A percentile compares a stretch with the other conserved stretches of the same genome.
These are phyloP conservation scores for Caretta caretta DNA, from an alignment of 2,113 vertebrate genomes.

Conservation along the genomic window DNA sequence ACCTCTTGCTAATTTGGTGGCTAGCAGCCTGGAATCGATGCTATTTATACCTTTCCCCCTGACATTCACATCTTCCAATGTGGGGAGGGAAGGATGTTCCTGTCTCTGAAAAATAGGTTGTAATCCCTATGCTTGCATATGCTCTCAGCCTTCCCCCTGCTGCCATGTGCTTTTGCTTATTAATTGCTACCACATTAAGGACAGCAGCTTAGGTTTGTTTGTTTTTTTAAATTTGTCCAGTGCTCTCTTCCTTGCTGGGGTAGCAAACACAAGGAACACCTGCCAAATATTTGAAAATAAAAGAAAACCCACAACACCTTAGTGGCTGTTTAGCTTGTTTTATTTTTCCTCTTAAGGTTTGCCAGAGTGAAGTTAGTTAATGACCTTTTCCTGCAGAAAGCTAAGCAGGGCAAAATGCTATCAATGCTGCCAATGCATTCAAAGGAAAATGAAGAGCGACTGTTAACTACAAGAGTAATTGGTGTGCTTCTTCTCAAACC, in stretches of 20 bases:
- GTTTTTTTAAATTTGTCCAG: accelerated
- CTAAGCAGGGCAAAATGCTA: accelerated
- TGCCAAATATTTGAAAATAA: background rate
- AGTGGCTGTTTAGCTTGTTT: accelerated
- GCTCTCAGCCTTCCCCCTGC: background rate
- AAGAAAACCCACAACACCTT: background rate
- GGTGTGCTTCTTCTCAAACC: background rate
- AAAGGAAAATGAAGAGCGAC: background rate
- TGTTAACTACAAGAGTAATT: background rate
- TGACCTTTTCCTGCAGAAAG: background rate
- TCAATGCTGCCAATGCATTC: background rate
- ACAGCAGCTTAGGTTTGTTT: accelerated
- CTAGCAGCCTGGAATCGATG: background rate
- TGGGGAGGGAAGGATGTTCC: background rate
- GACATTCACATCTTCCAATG: background rate
- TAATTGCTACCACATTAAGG: background rate
- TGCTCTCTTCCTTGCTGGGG: accelerated
- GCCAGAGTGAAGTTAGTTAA: background rate
- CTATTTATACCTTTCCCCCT: background rate
- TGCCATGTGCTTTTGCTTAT: accelerated
- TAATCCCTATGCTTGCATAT: background rate
- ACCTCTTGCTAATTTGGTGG: slow-evolving; percentile 39
- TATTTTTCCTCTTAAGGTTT: background rate
- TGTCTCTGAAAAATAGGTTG: background rate
- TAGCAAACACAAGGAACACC: background rate